Conservation (phyloP, 2,888 invertebrate species). For the Amorpha juglandis region DNA sequence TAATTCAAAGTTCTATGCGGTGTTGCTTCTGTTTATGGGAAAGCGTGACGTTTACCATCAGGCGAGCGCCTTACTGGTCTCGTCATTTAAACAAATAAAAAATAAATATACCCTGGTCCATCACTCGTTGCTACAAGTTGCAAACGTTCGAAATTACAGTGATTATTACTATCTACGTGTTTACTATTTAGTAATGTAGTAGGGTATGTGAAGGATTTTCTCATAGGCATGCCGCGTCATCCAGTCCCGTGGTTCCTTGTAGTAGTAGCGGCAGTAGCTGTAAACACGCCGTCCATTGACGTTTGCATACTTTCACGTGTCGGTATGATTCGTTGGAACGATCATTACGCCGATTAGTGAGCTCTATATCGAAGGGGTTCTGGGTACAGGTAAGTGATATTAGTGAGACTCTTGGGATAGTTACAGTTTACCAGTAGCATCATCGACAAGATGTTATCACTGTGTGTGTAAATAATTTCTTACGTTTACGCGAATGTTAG, state of each 20-base stretch:
- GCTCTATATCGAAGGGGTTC: constrained; percentile 9
- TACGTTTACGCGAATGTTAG: too few species aligned
- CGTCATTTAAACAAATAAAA: too few species aligned
- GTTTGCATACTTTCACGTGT: constrained; percentile 26
- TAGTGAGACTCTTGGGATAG: neutral
- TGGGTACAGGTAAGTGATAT: constrained; percentile 3
- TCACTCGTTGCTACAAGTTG: too few species aligned
- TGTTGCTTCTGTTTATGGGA: too few species aligned
- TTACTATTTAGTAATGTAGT: constrained; percentile 19
- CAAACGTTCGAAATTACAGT: constrained; percentile 14
- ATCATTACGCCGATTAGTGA: constrained; percentile 24
- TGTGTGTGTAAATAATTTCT: too few species aligned
- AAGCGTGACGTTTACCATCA: too few species aligned
- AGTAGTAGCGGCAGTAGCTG: neutral
- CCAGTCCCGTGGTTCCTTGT: constrained; percentile 18
- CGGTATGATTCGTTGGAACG: constrained; percentile 19
- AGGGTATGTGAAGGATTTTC: constrained; percentile 10
- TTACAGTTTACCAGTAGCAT: neutral
- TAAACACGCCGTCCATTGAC: constrained; percentile 18
- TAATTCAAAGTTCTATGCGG: too few species aligned
- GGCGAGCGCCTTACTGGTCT: too few species aligned
- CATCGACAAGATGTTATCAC: neutral
- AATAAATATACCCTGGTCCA: too few species aligned
- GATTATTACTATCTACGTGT: constrained; percentile 1
- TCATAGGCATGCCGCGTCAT: constrained; percentile 5